Base-by-base conservation (phyloP, 2,888 invertebrate species). In the Bedellia somnulentella region DNA sequence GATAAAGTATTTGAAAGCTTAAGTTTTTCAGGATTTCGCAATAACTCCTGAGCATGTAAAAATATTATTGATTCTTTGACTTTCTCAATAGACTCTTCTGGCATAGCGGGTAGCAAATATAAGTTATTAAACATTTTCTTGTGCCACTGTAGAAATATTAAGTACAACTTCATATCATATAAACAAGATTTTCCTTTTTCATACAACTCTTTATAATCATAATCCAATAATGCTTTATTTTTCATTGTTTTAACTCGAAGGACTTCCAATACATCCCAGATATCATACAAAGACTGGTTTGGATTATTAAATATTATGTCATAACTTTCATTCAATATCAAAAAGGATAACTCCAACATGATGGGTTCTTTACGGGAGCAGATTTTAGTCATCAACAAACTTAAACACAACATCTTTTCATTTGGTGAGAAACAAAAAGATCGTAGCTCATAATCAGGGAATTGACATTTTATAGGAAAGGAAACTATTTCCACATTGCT, bases 201-300 rank as follows among this genome's bases (percentile, higher is more conserved):
- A 18, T 55, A 56, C 2, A 71, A 36, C 13, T 43, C 27, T 4
- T 42, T 25, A 22, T 44, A 60, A 31, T 67, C 48, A 12, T 57
- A 27, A 4, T 35, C 25, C 1, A 70, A 68, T 14, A 63, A 34
- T 4, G 35, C 35, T 36, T 56, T 68, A 2, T 42, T 33, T 41
- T 67, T 73, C 16, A 56, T 44, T 4, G 47, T 43, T 42, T 52
- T 61, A 30, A 49, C 64, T 31, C 68, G 41, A 2, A 71, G 28
- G 3, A 57, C 23, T 46, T 67, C 66, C 27, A 75, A 40, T 3
- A 56, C 53, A 37, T 73, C 75, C 59, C 59, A 63, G 28, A 55
- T 42, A 16, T 55, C 22, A 2, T 52, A 55, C 3, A 75, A 41
- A 32, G 39, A 49, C 35, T 48, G 49, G 15, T 50, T 38, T 1